Base-by-base conservation (phyloP, 92 coral and sea anemone species). In the Scolanthus callimorphus region DNA sequence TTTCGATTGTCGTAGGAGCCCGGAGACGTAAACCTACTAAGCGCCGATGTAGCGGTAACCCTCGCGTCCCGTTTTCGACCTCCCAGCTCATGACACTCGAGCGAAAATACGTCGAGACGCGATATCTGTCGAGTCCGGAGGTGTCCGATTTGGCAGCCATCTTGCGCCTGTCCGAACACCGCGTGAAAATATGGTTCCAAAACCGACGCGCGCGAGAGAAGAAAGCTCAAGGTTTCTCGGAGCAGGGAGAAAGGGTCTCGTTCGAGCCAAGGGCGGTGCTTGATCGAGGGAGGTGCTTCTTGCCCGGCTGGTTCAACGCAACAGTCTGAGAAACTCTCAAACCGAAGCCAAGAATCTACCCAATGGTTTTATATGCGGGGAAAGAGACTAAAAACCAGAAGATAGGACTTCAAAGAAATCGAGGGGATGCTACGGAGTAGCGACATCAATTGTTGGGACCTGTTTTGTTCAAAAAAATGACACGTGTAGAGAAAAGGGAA, bases 121-220 rank as follows among this genome's bases (percentile, higher is more conserved):
- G 90, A 44, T 91, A 91, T 41, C 85, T 91, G 4, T 83, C 96
- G 17, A 78, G 84, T 24, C 29, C 82, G 11, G 89, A 91, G 64
- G 97, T 91, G 19, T 52, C 63, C 3, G 80, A 78, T 24, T 86
- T 91, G 17, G 73, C 91, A 25, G 27, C 55, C 39, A 51, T 69
- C 25, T 73, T 91, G 4, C 46, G 76, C 60, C 81, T 91, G 23
- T 84, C 97, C 3, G 89, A 91, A 39, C 88, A 82, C 31, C 90
- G 96, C 50, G 78, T 91, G 30, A 91, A 91, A 70, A 91, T 91
- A 25, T 91, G 97, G 97, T 91, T 91, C 59, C 97, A 91, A 68
- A 91, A 91, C 68, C 80, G 97, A 65, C 91, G 97, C 10, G 97
- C 97, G 31, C 70, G 97, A 17, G 97, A 91, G 57, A 91, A 91